These are phyloP conservation scores for Tadarida brasiliensis DNA, from an alignment of 2,797 vertebrate genomes.

Conservation along the genomic window DNA sequence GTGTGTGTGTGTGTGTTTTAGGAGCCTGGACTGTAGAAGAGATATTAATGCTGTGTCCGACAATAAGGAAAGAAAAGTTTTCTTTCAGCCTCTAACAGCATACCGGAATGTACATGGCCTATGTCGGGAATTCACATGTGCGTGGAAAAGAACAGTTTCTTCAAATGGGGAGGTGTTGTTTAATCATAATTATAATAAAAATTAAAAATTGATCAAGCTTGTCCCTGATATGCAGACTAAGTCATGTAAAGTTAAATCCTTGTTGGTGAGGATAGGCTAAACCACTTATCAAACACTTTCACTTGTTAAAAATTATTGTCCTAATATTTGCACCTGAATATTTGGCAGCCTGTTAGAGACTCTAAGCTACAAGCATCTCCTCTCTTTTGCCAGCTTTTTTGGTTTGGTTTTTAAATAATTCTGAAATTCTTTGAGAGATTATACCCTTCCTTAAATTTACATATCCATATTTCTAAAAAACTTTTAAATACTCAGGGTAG, in stretches of 20 bases:
- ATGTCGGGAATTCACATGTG: background rate
- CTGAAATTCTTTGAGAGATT: constrained; percentile 14
- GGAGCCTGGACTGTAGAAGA: background rate
- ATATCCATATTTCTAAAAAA: constrained; percentile 44
- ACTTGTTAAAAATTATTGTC: background rate
- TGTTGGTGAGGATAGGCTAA: background rate
- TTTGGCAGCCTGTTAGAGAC: background rate
- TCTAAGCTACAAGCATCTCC: background rate
- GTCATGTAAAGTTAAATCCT: background rate
- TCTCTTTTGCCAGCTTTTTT: background rate
- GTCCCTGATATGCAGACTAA: background rate
- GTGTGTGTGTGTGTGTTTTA: background rate
- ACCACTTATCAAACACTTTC: background rate
- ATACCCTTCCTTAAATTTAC: background rate
- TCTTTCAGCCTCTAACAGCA: background rate
- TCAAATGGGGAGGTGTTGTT: background rate
- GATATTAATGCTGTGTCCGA: background rate
- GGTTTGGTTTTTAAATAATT: background rate
- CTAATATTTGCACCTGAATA: background rate
- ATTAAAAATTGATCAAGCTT: background rate
- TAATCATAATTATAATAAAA: constrained; percentile 10
- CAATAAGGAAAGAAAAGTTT: background rate
- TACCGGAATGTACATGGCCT: background rate
- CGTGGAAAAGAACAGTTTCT: background rate
- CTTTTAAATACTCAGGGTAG: constrained; percentile 38